Evolutionary conservation across 1,140 invertebrate species (phyloP).

Genomic region (Fopius arisanus): DNA sequence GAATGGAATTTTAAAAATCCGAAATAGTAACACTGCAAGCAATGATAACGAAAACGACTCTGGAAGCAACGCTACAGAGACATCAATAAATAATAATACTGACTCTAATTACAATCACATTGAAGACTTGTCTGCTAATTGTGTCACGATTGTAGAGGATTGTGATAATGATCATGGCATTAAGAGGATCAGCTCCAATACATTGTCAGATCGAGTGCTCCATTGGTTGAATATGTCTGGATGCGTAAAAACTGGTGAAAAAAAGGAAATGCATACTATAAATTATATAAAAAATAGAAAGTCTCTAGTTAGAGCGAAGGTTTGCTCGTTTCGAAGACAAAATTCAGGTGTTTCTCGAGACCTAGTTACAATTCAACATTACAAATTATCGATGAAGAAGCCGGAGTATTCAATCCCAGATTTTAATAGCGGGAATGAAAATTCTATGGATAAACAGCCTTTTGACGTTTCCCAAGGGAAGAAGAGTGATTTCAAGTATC

Average conservation of each 20-base stretch:
- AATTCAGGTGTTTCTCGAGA: slow-evolving; percentile 18
- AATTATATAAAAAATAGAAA: not conserved
- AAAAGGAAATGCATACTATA: slow-evolving; percentile 6
- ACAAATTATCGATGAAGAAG: slow-evolving; percentile 35
- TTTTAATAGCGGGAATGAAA: not conserved
- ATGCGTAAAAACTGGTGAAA: slow-evolving; percentile 43
- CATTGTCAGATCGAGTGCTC: slow-evolving; percentile 61
- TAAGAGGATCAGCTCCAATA: slow-evolving; percentile 44
- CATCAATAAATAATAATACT: not conserved
- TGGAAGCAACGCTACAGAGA: not conserved
- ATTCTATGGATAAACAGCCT: not conserved
- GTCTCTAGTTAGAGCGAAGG: not conserved
- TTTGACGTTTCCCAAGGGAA: not conserved
- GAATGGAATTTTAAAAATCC: slow-evolving; percentile 28
- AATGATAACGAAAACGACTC: not conserved
- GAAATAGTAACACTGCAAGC: slow-evolving; percentile 25
- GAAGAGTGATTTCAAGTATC: not conserved
- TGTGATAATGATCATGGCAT: not conserved
- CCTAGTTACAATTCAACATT: slow-evolving; percentile 32
- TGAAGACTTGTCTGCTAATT: not conserved
- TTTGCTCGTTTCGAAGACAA: slow-evolving; percentile 2
- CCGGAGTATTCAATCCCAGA: not conserved
- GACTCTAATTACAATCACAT: not conserved
- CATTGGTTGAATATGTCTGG: slow-evolving; percentile 65
- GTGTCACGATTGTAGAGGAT: not conserved